phyloP scores from a whole-genome alignment of 2,113 vertebrate species.

The Embiotoca jacksoni region DNA sequence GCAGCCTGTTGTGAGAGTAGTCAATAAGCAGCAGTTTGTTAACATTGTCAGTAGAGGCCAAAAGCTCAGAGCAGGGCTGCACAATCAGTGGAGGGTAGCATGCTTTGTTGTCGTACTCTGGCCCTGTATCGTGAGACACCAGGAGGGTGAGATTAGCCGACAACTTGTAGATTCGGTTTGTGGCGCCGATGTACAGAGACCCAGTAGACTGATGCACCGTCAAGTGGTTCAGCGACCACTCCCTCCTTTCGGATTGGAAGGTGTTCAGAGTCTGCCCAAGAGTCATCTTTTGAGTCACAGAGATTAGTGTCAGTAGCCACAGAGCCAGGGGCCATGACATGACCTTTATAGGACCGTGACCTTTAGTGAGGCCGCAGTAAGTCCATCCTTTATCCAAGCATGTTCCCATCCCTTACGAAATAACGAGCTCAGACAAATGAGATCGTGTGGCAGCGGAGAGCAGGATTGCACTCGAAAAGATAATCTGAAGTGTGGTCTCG shows the following conservation, averaged over 20 bases:
- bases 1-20: constrained; percentile 92
- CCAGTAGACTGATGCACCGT: constrained; percentile 91
- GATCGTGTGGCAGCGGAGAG: constrained; percentile 46
- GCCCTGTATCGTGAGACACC: constrained; percentile 94
- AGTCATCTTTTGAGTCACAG: constrained; percentile 68
- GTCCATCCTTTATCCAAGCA: constrained; percentile 81
- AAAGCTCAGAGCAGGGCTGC: constrained; percentile 93
- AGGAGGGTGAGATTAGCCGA: constrained; percentile 91
- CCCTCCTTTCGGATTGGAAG: constrained; percentile 91
- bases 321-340: constrained; percentile 78
- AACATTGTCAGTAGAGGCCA: constrained; percentile 93
- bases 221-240: constrained; percentile 95
- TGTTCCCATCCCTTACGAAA: constrained; percentile 84
- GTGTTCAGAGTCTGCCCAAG: constrained; percentile 80
- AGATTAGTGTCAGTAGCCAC: constrained; percentile 83
- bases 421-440: constrained; percentile 42
- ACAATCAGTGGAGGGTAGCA: constrained; percentile 96
- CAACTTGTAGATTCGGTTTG: constrained; percentile 95
- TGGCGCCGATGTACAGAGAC: constrained; percentile 91
- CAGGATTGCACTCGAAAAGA: constrained; percentile 44
- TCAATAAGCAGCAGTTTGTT: constrained; percentile 96
- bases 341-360: constrained; percentile 64
- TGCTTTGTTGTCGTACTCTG: constrained; percentile 95
- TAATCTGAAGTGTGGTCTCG: constrained; percentile 25
- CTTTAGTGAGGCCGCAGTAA: constrained; percentile 59